Base-by-base conservation (phyloP, 2,113 vertebrate species). In the Gymnorhina tibicen region DNA sequence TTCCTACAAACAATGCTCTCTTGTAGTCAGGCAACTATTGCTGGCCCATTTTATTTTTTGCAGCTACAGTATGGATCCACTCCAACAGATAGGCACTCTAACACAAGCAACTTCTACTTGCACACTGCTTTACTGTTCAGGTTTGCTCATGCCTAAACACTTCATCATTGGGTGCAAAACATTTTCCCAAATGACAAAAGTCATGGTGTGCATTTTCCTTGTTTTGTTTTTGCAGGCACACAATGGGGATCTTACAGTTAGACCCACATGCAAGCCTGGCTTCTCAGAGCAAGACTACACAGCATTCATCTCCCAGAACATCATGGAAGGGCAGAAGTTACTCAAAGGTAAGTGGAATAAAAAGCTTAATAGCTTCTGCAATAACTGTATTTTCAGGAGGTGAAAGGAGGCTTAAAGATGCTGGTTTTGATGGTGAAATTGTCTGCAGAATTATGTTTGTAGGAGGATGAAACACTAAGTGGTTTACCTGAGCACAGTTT, bases 251-350 rank as follows among this genome's bases (percentile, higher is more conserved):
- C 97, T 97, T 97, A 97, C 98, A 46, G 96, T 97, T 80, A 95
- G 96, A 90, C 95, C 97, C 96, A 92, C 92, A 41, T 98, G 98
- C 94, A 98, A 98, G 74, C 97, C 98, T 49, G 98, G 98, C 63
- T 98, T 98, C 92, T 98, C 98, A 3, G 98, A 98, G 32, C 97
- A 98, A 15, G 98, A 96, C 76, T 98, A 98, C 96, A 97, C 98
- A 9, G 98, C 97, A 0, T 89, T 98, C 2, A 93, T 98, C 91
- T 98, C 98, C 49, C 98, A 97, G 11, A 98, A 96, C 35, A 80
- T 98, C 87, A 89, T 97, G 87, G 97, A 98, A 95, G 98, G 98
- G 81, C 98, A 98, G 97, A 98, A 98, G 95, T 97, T 98, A 55
- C 98, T 98, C 73, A 98, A 98, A 98, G 98, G 98, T 98, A 98